Conservation (phyloP, 2,113 vertebrate genomes). For the Ceyx cyanopectus region DNA sequence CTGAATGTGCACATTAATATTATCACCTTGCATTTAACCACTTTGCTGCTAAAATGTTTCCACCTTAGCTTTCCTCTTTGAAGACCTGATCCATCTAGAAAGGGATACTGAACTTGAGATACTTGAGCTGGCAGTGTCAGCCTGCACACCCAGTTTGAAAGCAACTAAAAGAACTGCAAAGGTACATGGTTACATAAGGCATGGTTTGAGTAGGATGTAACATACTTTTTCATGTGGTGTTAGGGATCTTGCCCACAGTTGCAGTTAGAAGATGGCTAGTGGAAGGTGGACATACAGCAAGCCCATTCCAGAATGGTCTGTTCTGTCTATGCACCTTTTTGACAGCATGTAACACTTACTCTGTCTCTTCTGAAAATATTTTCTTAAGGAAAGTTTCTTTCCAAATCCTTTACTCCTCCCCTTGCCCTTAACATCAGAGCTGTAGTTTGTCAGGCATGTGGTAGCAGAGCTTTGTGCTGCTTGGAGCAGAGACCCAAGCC, state of each 20-base stretch:
- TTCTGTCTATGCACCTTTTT: background rate
- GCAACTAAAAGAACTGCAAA: background rate
- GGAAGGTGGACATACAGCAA: background rate
- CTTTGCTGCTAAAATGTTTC: slow-evolving; percentile 89
- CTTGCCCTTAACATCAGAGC: background rate
- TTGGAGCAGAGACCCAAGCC: background rate
- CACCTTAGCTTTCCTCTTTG: slow-evolving; percentile 66
- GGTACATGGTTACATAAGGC: background rate
- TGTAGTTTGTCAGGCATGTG: background rate
- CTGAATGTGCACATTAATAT: slow-evolving; percentile 73
- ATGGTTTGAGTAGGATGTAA: background rate
- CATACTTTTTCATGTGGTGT: background rate
- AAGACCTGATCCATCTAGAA: slow-evolving; percentile 19
- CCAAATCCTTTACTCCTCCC: background rate
- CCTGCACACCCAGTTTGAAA: background rate
- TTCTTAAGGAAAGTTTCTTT: background rate
- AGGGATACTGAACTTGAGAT: background rate
- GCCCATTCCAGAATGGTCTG: background rate
- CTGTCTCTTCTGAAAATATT: background rate
- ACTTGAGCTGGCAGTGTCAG: slow-evolving; percentile 24
- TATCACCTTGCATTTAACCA: slow-evolving; percentile 88
- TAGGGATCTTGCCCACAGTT: background rate
- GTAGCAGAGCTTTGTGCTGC: background rate
- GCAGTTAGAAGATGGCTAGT: background rate
- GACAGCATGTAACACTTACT: background rate